phyloP scores from a whole-genome alignment of 2,888 invertebrate species.

The Hyles lineata region DNA sequence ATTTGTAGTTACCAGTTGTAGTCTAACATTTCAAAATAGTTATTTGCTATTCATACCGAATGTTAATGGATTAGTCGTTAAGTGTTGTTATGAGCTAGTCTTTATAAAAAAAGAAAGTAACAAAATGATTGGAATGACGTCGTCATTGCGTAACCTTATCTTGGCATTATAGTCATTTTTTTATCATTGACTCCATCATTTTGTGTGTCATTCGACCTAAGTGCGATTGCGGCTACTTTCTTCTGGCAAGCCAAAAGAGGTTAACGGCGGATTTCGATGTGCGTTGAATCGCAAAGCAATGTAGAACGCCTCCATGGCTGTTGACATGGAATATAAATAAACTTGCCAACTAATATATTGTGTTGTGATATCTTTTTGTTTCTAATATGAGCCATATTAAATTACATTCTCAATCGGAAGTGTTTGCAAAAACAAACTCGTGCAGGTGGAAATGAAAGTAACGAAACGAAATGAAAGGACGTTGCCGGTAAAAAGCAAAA shows the following conservation, averaged over 20 bases:
- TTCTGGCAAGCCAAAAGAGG: conserved; percentile 75
- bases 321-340: conserved; percentile 65
- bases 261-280: conserved; percentile 75
- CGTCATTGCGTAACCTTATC: conserved; percentile 14
- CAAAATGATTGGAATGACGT: conserved; percentile 24
- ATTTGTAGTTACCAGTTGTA: no score
- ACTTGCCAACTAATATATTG: conserved; percentile 39
- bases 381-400: background rate
- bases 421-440: background rate
- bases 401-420: background rate
- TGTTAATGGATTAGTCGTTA: background rate
- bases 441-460: conserved; percentile 2
- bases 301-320: conserved; percentile 53
- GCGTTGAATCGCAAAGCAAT: conserved; percentile 68
- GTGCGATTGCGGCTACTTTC: conserved; percentile 67
- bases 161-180: conserved; percentile 24
- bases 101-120: conserved; percentile 25
- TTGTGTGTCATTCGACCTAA: conserved; percentile 16
- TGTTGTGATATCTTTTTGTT: conserved; percentile 27
- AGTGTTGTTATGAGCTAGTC: conserved; percentile 3
- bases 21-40: background rate
- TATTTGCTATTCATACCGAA: background rate
- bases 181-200: conserved; percentile 16
- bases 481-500: conserved; percentile 13
- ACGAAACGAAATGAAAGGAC: conserved; percentile 13